These are phyloP conservation scores for Sinopyrophorus schimmeli DNA, from an alignment of 2,888 invertebrate genomes.

Conservation along the genomic window DNA sequence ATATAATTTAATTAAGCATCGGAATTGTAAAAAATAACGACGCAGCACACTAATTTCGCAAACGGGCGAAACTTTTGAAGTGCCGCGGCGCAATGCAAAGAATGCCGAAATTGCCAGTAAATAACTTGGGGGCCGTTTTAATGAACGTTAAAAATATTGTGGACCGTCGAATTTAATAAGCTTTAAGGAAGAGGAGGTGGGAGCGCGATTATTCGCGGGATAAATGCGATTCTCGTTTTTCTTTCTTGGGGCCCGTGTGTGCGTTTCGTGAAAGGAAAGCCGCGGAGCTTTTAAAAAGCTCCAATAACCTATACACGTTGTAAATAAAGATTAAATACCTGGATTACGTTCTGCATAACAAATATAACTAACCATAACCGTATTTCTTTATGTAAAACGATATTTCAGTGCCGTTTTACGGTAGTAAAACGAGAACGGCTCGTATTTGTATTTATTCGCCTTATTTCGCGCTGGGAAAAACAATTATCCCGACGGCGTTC, in stretches of 20 bases:
- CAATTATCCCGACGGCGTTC: no score
- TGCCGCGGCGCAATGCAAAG: conserved; percentile 18
- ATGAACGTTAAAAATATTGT: conserved; percentile 21
- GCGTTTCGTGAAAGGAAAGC: no score
- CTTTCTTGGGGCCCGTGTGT: conserved; percentile 10
- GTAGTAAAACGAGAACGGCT: conserved; percentile 33
- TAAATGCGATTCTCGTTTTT: conserved; percentile 3
- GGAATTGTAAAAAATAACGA: no score
- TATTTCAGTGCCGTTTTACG: conserved; percentile 31
- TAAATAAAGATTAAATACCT: conserved; percentile 34
- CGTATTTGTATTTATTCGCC: no score
- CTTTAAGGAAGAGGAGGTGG: conserved; percentile 15
- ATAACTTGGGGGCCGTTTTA: conserved; percentile 13
- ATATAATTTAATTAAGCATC: no score
- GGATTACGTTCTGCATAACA: conserved; percentile 38
- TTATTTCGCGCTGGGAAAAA: no score
- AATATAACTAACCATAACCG: conserved; percentile 38
- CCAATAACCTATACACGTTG: conserved; percentile 1
- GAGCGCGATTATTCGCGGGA: conserved; percentile 6
- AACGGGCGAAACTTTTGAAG: conserved; percentile 26
- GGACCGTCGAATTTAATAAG: conserved; percentile 13
- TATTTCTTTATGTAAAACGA: conserved; percentile 34
- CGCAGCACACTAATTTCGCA: no score
- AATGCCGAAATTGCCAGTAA: conserved; percentile 20
- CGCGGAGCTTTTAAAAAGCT: neutral